Evolutionary conservation across 1,140 invertebrate species (phyloP).

Genomic region (Belonocnema kinseyi): DNA sequence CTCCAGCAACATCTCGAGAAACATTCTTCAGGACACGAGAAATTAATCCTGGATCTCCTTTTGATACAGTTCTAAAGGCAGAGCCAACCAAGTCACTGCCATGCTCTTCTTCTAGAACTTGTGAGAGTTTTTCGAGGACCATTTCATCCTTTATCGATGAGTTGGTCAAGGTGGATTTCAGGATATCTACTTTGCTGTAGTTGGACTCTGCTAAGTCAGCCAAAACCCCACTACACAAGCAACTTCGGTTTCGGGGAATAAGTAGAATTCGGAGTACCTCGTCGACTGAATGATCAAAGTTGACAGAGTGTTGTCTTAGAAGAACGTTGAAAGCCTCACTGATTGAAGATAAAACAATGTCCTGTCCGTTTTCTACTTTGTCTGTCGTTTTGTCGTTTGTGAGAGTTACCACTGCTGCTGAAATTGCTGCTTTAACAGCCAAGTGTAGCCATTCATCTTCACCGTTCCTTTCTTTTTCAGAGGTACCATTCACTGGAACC

Average conservation of each 20-base stretch:
- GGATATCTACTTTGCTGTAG: constrained; percentile 78
- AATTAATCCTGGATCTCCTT: constrained; percentile 76
- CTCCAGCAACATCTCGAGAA: constrained; percentile 76
- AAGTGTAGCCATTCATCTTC: constrained; percentile 74
- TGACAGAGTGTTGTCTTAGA: constrained; percentile 65
- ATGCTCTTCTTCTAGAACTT: constrained; percentile 78
- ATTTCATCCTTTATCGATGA: constrained; percentile 75
- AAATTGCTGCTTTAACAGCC: constrained; percentile 77
- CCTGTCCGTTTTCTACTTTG: constrained; percentile 75
- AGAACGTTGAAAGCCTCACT: constrained; percentile 70
- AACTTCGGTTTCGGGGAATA: constrained; percentile 64
- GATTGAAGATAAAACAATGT: constrained; percentile 78
- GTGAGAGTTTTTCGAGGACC: constrained; percentile 78
- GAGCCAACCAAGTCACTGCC: constrained; percentile 75
- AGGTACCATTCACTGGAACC: constrained; percentile 51
- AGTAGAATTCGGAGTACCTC: constrained; percentile 74
- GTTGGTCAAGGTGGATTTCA: constrained; percentile 78
- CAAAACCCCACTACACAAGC: constrained; percentile 61
- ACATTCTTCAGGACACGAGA: constrained; percentile 77
- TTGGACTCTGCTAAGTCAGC: constrained; percentile 62
- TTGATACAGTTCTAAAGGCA: constrained; percentile 79
- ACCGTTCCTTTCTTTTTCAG: constrained; percentile 56
- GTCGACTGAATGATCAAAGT: constrained; percentile 74
- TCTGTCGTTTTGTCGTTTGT: constrained; percentile 73
- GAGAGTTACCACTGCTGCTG: constrained; percentile 76